Evolutionary conservation across 2,797 vertebrate genomes (phyloP).

Genomic region (Lemur catta): DNA sequence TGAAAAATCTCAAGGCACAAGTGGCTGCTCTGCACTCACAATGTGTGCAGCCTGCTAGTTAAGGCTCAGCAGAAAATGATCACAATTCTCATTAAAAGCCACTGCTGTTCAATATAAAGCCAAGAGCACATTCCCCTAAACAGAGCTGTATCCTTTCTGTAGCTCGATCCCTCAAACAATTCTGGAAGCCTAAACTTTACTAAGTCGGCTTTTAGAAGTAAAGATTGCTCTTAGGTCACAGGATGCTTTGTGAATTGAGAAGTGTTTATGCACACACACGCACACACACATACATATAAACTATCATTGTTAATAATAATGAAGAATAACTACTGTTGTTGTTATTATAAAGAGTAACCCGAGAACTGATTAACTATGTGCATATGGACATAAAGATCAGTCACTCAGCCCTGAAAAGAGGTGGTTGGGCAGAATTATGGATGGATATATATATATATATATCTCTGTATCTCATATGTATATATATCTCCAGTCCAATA

Average conservation of each 20-base stretch:
- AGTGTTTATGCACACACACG: not conserved
- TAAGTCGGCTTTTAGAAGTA: slow-evolving; percentile 47
- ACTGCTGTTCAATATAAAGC: not conserved
- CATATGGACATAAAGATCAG: not conserved
- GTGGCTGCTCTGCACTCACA: not conserved
- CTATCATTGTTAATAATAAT: not conserved
- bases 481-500: not conserved
- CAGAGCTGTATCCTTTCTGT: not conserved
- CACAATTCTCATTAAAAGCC: not conserved
- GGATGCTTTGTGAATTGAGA: slow-evolving; percentile 15
- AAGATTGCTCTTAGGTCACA: slow-evolving; percentile 41
- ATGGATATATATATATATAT: not conserved
- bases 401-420: not conserved
- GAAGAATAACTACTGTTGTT: not conserved
- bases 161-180: not conserved
- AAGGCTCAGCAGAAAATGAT: not conserved
- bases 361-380: not conserved
- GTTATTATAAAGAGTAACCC: not conserved
- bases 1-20: slow-evolving; percentile 6
- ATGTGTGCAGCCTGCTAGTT: not conserved
- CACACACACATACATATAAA: not conserved
- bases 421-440: not conserved
- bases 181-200: slow-evolving; percentile 45
- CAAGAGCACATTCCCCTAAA: not conserved
- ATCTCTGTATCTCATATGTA: too few relatives aligned